These are phyloP conservation scores for Drosophila sordidula DNA, from an alignment of 2,888 invertebrate species.

Conservation along the genomic window DNA sequence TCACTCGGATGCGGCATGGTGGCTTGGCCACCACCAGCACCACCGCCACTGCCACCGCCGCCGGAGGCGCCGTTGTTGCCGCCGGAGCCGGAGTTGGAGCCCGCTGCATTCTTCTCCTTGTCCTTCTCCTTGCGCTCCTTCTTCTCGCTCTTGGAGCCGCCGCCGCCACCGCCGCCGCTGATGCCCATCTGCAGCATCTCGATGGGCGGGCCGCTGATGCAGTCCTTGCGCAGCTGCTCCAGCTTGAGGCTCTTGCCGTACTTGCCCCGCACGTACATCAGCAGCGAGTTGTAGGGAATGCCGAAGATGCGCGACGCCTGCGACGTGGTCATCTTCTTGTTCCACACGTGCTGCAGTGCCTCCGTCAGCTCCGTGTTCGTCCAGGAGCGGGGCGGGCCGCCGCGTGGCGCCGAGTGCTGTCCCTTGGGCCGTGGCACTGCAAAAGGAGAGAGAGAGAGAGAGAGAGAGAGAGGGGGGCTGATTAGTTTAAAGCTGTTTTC, in stretches of 20 bases:
- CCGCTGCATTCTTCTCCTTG: conserved; percentile 61
- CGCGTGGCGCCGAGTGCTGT: conserved; percentile 95
- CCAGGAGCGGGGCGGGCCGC: conserved; percentile 96
- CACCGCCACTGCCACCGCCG: conserved; percentile 14
- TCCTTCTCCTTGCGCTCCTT: conserved; percentile 76
- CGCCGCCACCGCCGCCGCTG: conserved; percentile 81
- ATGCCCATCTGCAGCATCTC: conserved; percentile 89
- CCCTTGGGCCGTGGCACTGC: conserved; percentile 94
- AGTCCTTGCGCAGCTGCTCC: conserved; percentile 94
- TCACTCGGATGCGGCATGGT: conserved; percentile 64
- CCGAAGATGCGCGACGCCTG: conserved; percentile 96
- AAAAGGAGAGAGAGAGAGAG: conserved; percentile 59
- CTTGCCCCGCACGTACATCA: conserved; percentile 96
- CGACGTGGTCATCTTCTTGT: conserved; percentile 97
- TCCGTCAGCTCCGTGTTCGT: conserved; percentile 96
- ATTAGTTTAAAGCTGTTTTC: conserved; percentile 35
- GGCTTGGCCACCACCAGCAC: conserved; percentile 40
- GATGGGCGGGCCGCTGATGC: conserved; percentile 91
- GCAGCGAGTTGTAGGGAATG: conserved; percentile 95
- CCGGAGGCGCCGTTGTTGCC: conserved; percentile 28
- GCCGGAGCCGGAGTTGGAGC: conserved; percentile 16
- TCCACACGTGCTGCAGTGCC: conserved; percentile 97
- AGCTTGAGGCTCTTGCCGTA: conserved; percentile 96
- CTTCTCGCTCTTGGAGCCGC: conserved; percentile 69
- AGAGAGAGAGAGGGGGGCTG: conserved; percentile 12